phyloP scores from a whole-genome alignment of 53 echinoderm and acorn worm genomes.

The Paracentrotus lividus region DNA sequence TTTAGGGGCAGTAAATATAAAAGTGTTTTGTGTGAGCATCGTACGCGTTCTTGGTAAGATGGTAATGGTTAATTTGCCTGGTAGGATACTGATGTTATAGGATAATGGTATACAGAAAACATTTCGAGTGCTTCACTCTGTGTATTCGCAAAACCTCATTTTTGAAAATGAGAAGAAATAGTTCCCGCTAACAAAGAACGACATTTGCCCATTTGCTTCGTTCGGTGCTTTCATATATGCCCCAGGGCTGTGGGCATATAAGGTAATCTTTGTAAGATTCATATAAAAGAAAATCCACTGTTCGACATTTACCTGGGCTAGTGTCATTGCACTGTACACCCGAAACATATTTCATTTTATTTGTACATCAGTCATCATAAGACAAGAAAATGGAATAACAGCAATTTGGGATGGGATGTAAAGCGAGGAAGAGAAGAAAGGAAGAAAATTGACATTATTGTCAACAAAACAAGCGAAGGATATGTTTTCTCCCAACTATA shows the following conservation, averaged over 20 bases:
- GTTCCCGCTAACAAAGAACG: constrained; percentile 17
- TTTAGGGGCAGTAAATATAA: too few species aligned
- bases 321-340: constrained; percentile 41
- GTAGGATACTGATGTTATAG: too few species aligned
- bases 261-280: constrained; percentile 15
- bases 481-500: constrained; percentile 45
- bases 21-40: too few species aligned
- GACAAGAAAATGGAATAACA: constrained; percentile 13
- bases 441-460: constrained; percentile 19
- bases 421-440: background rate
- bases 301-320: background rate
- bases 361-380: constrained; percentile 29
- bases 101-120: constrained; percentile 22
- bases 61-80: too few species aligned
- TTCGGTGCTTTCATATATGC: background rate
- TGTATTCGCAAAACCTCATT: background rate
- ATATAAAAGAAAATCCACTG: background rate
- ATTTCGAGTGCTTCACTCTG: constrained; percentile 16
- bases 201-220: constrained; percentile 29
- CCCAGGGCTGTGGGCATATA: background rate
- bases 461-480: constrained; percentile 39
- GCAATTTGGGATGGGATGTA: background rate
- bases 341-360: constrained; percentile 48
- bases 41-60: too few species aligned
- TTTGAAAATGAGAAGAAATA: constrained; percentile 31